A percentile compares a stretch with the other conserved stretches of the same genome.
phyloP scores from a whole-genome alignment of 2,797 vertebrate genomes.

The Pitangus sulphuratus region DNA sequence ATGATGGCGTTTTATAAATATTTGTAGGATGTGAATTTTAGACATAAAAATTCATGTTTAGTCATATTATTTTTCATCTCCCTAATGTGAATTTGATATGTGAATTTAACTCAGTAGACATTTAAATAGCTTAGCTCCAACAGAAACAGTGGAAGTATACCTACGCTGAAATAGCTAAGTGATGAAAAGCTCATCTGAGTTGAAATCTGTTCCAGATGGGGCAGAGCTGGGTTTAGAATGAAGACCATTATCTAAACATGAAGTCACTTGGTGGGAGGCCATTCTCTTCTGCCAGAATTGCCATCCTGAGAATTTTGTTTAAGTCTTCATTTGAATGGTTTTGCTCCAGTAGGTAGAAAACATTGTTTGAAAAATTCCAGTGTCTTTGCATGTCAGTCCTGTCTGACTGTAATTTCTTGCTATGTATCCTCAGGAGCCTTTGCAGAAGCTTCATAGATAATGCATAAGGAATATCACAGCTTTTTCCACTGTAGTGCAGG shows the following conservation, averaged over 20 bases:
- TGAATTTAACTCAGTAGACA: background rate
- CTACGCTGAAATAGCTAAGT: background rate
- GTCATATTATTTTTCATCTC: background rate
- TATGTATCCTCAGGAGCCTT: background rate
- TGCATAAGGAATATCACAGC: background rate
- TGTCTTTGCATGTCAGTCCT: background rate
- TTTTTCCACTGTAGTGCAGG: background rate
- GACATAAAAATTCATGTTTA: background rate
- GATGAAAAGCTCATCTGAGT: background rate
- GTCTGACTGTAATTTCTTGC: background rate
- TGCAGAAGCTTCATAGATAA: accelerated
- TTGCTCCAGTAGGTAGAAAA: background rate
- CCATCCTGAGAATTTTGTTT: background rate
- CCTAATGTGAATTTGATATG: background rate
- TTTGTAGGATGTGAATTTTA: background rate
- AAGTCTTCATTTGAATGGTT: background rate
- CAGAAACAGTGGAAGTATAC: background rate
- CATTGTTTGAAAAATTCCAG: background rate
- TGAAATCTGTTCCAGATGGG: background rate
- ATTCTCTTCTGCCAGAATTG: background rate
- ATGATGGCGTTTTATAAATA: background rate
- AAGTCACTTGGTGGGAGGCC: background rate
- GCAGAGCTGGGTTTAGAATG: background rate
- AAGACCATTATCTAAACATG: background rate
- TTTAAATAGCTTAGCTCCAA: background rate